A percentile compares a stretch with the other conserved stretches of the same genome.
Evolutionary conservation across 2,113 vertebrate species (phyloP).

Genomic region (Aegypius monachus): DNA sequence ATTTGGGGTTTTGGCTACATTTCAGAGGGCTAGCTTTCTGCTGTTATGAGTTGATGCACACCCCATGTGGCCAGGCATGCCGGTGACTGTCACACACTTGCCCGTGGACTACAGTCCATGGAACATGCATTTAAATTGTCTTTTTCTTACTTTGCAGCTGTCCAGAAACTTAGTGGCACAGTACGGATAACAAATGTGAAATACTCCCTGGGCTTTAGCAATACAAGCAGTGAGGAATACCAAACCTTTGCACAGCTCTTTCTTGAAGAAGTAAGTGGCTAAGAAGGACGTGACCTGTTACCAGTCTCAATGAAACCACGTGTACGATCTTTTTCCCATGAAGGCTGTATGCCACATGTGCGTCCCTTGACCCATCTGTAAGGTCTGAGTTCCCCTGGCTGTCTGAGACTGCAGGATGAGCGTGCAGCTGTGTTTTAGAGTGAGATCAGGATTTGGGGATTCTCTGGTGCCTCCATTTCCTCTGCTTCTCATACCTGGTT

Average conservation of each 20-base stretch:
- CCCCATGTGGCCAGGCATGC: not conserved
- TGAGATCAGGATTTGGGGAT: not conserved
- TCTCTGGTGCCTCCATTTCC: not conserved
- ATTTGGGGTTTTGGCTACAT: not conserved
- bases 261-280: slow-evolving; percentile 68
- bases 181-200: slow-evolving; percentile 68
- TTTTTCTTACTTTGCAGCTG: slow-evolving; percentile 60
- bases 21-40: not conserved
- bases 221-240: slow-evolving; percentile 74
- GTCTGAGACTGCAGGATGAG: not conserved
- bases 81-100: not conserved
- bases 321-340: not conserved
- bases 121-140: not conserved
- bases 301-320: not conserved
- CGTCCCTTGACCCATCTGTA: not conserved
- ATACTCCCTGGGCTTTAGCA: slow-evolving; percentile 65
- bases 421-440: not conserved
- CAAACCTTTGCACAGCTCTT: slow-evolving; percentile 69
- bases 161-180: slow-evolving; percentile 70
- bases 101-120: not conserved
- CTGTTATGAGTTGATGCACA: not conserved
- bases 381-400: not conserved
- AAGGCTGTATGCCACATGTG: not conserved
- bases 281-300: not conserved
- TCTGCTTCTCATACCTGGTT: not conserved